Percentiles rank a stretch among this genome's conserved stretches.
Conservation (phyloP, 2,888 invertebrate species). For the Catocala nupta region DNA sequence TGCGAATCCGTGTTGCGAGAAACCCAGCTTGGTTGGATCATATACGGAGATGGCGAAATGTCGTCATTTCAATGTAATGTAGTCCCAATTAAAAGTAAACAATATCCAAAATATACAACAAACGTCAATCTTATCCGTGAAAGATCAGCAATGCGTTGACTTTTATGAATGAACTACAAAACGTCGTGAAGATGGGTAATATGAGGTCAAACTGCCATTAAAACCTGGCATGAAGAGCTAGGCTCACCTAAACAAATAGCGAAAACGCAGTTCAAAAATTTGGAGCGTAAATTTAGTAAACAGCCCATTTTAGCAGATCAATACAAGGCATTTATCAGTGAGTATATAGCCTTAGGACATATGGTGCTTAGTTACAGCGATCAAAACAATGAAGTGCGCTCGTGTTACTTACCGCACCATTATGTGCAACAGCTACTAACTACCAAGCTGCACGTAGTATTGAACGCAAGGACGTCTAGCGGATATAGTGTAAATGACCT, state of each 20-base stretch:
- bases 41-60: conserved; percentile 9
- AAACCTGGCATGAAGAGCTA: conserved; percentile 7
- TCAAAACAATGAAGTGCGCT: too few relatives aligned
- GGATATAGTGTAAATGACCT: conserved; percentile 11
- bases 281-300: conserved; percentile 6
- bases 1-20: conserved; percentile 19
- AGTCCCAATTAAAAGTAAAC: conserved; percentile 7
- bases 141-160: conserved; percentile 9
- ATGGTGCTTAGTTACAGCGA: neutral
- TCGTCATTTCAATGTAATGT: conserved; percentile 20
- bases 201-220: conserved; percentile 8
- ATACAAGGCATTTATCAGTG: conserved; percentile 10
- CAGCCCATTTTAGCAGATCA: neutral
- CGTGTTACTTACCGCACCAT: conserved; percentile 10
- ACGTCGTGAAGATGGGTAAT: conserved; percentile 1
- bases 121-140: conserved; percentile 10
- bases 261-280: conserved; percentile 5
- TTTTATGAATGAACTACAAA: conserved; percentile 6
- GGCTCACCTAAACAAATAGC: conserved; percentile 11
- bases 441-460: neutral
- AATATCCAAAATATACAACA: neutral
- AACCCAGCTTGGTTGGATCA: conserved; percentile 25
- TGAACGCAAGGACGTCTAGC: conserved; percentile 7
- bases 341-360: conserved; percentile 7
- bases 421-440: conserved; percentile 7